Percentiles rank a stretch among this genome's conserved stretches.
phyloP scores from a whole-genome alignment of 2,797 vertebrate species.

The Enteromius mattozi region DNA sequence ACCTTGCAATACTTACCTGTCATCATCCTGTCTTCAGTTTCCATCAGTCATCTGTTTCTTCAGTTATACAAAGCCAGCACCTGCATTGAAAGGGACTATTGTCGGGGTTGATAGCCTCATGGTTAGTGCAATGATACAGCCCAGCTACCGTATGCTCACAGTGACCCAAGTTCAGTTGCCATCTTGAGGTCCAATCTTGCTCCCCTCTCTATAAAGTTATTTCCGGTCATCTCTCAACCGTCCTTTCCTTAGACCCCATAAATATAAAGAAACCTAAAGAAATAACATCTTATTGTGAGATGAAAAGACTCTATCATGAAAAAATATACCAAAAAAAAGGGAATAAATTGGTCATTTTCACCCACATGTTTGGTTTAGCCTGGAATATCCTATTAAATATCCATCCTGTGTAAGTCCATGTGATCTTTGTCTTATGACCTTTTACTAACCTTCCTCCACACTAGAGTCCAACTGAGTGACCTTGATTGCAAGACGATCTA shows the following conservation, averaged over 20 bases:
- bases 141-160: not conserved
- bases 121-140: not conserved
- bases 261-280: not conserved
- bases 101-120: not conserved
- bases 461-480: conserved; percentile 91
- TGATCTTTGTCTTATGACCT: not conserved
- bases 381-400: not conserved
- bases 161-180: not conserved
- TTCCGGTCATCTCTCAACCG: not conserved
- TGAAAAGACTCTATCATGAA: not conserved
- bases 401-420: not conserved
- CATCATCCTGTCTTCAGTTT: not conserved
- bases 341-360: not conserved
- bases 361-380: not conserved
- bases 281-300: not conserved
- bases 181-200: not conserved
- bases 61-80: not conserved
- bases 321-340: not conserved
- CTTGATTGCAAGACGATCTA: conserved; percentile 87
- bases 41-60: not conserved
- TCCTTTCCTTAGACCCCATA: not conserved
- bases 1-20: not conserved
- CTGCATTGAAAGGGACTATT: not conserved
- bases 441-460: conserved; percentile 87
- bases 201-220: not conserved